phyloP scores from a whole-genome alignment of 2,113 vertebrate genomes.

The Cathartes aura region DNA sequence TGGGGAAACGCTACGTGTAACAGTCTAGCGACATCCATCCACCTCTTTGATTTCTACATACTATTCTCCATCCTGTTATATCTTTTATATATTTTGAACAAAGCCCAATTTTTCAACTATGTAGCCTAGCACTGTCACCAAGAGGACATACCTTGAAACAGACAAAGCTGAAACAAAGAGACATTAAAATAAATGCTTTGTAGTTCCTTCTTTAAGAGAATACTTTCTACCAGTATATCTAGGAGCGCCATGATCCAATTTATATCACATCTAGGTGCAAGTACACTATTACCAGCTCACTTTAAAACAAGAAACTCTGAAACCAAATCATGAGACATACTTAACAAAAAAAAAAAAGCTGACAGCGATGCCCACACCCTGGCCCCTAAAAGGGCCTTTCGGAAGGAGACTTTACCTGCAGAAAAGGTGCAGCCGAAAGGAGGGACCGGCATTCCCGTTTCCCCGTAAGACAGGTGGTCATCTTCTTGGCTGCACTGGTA shows the following conservation, averaged over 20 bases:
- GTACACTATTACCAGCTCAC: background rate
- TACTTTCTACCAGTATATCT: background rate
- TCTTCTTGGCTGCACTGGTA: slow-evolving; percentile 86
- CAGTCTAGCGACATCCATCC: background rate
- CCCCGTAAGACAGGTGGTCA: slow-evolving; percentile 88
- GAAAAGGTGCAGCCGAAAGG: slow-evolving; percentile 93
- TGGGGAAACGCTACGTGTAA: background rate
- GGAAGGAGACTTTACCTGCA: slow-evolving; percentile 75
- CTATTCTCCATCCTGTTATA: background rate
- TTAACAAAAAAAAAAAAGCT: background rate
- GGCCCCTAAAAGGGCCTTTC: background rate
- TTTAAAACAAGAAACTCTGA: background rate
- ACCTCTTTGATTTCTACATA: background rate
- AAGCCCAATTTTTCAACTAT: background rate
- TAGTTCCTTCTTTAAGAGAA: background rate
- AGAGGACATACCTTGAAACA: background rate
- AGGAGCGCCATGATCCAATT: background rate
- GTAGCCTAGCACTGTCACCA: background rate
- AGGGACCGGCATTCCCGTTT: slow-evolving; percentile 84
- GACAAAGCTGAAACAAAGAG: background rate
- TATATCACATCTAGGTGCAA: background rate
- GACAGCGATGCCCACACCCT: background rate
- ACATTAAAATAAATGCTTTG: background rate
- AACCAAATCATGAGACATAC: background rate
- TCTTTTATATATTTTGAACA: background rate